Evolutionary conservation across 2,888 invertebrate species (phyloP).

Genomic region (Cactoblastis cactorum): DNA sequence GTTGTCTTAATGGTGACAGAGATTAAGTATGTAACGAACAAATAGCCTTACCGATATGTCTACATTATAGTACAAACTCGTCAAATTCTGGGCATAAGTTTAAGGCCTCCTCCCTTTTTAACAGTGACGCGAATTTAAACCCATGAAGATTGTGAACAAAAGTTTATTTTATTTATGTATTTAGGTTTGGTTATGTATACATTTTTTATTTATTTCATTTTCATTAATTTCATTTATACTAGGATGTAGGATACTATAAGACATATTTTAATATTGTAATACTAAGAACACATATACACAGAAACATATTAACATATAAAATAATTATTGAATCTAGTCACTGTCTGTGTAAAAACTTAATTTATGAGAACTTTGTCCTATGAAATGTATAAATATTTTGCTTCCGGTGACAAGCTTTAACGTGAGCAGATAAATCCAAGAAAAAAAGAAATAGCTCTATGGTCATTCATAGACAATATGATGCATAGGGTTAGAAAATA

Average conservation of each 20-base stretch:
- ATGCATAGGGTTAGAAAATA: constrained; percentile 29
- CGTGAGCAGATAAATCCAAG: too few relatives aligned
- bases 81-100: neutral
- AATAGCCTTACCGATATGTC: neutral
- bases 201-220: constrained; percentile 23
- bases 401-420: too few relatives aligned
- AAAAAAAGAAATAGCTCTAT: neutral
- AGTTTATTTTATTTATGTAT: constrained; percentile 24
- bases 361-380: too few relatives aligned
- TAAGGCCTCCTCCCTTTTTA: neutral
- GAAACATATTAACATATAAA: too few relatives aligned
- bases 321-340: too few relatives aligned
- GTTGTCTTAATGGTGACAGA: too few relatives aligned
- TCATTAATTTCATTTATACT: constrained; percentile 12
- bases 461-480: neutral
- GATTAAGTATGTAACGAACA: neutral
- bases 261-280: too few relatives aligned
- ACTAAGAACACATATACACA: too few relatives aligned
- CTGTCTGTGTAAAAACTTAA: too few relatives aligned
- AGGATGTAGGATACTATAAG: constrained; percentile 23
- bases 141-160: constrained; percentile 28
- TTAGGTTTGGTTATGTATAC: constrained; percentile 16
- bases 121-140: neutral
- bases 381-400: too few relatives aligned
- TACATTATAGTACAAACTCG: neutral